Conservation (phyloP, 1,140 invertebrate species). For the Trypoxylus dichotomus region DNA sequence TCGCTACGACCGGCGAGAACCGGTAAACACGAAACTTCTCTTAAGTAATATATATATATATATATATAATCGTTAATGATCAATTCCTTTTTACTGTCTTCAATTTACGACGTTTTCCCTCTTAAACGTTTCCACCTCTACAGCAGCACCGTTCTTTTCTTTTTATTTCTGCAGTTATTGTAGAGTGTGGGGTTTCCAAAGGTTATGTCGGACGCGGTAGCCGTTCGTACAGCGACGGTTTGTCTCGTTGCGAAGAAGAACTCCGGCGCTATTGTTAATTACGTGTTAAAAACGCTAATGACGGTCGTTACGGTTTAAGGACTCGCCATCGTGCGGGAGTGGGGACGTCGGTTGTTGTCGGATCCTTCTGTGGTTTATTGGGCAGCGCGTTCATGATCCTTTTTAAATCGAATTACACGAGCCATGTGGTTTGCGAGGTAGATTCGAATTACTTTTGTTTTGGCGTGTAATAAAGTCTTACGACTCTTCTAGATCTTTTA, state of each 20-base stretch:
- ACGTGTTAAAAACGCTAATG: neutral
- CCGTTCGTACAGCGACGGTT: neutral
- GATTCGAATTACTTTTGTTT: neutral
- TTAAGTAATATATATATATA: neutral
- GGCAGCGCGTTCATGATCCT: neutral
- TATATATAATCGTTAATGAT: conserved; percentile 3
- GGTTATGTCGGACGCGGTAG: neutral
- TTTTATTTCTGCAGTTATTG: neutral
- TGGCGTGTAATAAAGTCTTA: too few relatives aligned
- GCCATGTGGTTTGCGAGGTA: neutral
- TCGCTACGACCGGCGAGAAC: neutral
- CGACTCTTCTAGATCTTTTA: too few relatives aligned
- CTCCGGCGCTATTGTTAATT: neutral
- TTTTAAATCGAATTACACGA: neutral
- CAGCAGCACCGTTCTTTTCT: neutral
- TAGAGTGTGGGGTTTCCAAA: neutral
- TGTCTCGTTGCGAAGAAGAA: neutral
- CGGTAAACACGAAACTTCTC: neutral
- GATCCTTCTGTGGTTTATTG: neutral
- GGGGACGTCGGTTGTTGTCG: too few relatives aligned
- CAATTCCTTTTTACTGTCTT: neutral
- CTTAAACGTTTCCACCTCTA: neutral
- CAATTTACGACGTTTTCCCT: neutral
- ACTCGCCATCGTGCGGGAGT: neutral
- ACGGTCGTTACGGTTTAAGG: neutral